These are phyloP conservation scores for Bungarus multicinctus DNA, from an alignment of 2,113 vertebrate genomes.

Conservation along the genomic window DNA sequence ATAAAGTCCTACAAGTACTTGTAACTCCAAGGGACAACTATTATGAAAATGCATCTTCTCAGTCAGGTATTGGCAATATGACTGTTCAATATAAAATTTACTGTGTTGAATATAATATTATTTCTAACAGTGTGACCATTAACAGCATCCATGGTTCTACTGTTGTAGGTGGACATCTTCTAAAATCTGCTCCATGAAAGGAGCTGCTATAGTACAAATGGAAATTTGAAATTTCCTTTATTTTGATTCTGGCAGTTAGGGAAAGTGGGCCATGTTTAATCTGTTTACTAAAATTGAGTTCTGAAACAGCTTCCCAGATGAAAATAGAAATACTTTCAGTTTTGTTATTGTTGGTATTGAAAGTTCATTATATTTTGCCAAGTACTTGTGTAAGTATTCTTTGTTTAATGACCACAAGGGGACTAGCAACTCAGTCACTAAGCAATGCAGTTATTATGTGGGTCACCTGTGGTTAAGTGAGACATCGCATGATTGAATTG, in stretches of 20 bases:
- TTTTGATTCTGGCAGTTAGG: neutral
- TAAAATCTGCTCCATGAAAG: neutral
- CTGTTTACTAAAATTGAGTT: neutral
- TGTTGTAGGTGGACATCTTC: neutral
- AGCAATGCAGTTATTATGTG: neutral
- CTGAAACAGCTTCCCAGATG: neutral
- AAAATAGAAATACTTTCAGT: neutral
- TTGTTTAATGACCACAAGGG: neutral
- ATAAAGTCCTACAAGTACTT: neutral
- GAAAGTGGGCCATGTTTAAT: neutral
- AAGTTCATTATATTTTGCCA: neutral
- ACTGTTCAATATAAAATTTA: neutral
- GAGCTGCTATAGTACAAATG: neutral
- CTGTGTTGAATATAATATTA: neutral
- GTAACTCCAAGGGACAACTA: neutral
- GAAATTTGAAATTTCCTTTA: neutral
- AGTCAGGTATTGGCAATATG: slow-evolving; percentile 2
- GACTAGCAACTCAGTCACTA: neutral
- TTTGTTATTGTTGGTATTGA: neutral
- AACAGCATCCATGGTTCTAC: neutral
- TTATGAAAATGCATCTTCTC: slow-evolving; percentile 8
- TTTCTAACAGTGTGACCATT: neutral
- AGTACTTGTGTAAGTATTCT: neutral
- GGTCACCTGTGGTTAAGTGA: neutral
- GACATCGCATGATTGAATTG: neutral